Evolutionary conservation across 2,113 vertebrate genomes (phyloP), one percentile per base, ranked within the genome.

Genomic region (Tautogolabrus adspersus): DNA sequence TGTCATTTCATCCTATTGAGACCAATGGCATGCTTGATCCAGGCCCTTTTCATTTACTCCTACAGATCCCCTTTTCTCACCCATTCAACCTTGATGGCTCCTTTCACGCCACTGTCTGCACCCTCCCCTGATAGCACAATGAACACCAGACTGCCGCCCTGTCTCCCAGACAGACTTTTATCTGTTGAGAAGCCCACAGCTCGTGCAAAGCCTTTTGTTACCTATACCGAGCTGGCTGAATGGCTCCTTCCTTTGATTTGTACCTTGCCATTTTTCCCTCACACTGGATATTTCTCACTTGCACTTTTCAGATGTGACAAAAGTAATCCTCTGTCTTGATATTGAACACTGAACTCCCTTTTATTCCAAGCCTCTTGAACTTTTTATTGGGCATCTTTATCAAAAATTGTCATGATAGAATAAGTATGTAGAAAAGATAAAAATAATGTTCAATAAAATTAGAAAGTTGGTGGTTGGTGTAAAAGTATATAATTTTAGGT

Each of bases 11-110:
- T 86, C 78, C 89, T 80, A 83, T 92, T 91, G 88, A 91, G 81
- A 77, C 87, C 87, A 84, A 79, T 87, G 86, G 90, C 84, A 79
- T 75, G 83, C 89, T 86, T 87, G 83, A 94, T 90, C 89, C 82
- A 75, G 81, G 66, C 76, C 83, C 89, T 90, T 92, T 94, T 92
- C 82, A 93, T 93, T 94, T 91, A 82, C 87, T 88, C 85, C 87
- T 74, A 87, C 87, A 90, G 87, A 92, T 90, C 87, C 82, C 91
- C 79, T 90, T 90, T 90, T 92, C 92, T 91, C 90, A 86, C 76
- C 92, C 86, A 92, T 94, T 94, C 92, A 93, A 91, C 92, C 91
- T 89, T 92, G 91, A 91, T 93, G 89, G 85, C 90, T 93, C 88
- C 91, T 91, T 94, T 94, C 92, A 93, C 92, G 91, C 91, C 88